These are phyloP conservation scores for Sisor rabdophorus DNA, from an alignment of 2,113 vertebrate species.

Conservation along the genomic window DNA sequence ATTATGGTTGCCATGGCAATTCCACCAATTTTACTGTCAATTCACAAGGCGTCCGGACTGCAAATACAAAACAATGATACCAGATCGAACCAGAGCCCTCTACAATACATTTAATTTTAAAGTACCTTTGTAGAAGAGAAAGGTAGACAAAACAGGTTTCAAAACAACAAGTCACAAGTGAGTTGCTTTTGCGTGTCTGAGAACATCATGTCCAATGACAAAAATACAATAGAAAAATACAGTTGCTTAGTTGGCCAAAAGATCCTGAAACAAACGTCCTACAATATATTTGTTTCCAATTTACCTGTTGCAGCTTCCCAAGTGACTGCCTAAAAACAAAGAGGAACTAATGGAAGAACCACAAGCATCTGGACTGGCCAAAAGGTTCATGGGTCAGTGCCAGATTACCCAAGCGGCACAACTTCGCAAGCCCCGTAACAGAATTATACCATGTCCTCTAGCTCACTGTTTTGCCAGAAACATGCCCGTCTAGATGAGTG, in stretches of 20 bases:
- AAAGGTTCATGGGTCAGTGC: neutral
- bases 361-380: neutral
- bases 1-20: constrained; percentile 73
- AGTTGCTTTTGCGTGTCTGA: neutral
- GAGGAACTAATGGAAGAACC: neutral
- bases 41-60: constrained; percentile 15
- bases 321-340: constrained; percentile 14
- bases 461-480: constrained; percentile 24
- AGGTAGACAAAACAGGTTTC: constrained; percentile 46
- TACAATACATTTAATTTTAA: neutral
- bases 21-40: constrained; percentile 64
- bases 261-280: neutral
- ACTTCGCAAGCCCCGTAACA: neutral
- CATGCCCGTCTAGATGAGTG: constrained; percentile 29
- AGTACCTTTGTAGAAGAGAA: constrained; percentile 54
- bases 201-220: neutral
- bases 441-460: neutral
- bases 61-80: constrained; percentile 54
- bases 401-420: constrained; percentile 4
- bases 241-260: neutral
- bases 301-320: constrained; percentile 1
- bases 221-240: neutral
- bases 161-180: neutral
- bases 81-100: neutral
- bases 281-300: neutral